Evolutionary conservation across 2,888 invertebrate species (phyloP).

Genomic region (Brenthis hecate): DNA sequence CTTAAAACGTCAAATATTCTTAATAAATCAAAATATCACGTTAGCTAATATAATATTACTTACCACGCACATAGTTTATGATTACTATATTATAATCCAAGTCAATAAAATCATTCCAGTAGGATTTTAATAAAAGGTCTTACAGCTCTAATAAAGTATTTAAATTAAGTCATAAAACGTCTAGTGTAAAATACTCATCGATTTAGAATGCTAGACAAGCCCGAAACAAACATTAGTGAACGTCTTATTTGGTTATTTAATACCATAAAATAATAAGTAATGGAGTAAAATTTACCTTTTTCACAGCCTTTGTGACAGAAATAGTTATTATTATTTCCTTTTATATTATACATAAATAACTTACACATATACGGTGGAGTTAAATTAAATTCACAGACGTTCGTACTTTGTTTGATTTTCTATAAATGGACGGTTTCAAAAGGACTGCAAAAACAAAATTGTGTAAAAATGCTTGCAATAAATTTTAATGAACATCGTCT

Average conservation of each 20-base stretch:
- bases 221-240: background rate
- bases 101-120: too few species aligned
- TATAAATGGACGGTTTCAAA: background rate
- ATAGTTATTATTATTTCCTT: background rate
- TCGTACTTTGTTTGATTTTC: too few species aligned
- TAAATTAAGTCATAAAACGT: background rate
- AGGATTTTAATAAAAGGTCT: too few species aligned
- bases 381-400: too few species aligned
- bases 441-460: background rate
- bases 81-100: too few species aligned
- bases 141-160: background rate
- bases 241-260: conserved; percentile 1
- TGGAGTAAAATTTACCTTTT: too few species aligned
- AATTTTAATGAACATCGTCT: too few species aligned
- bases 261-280: background rate
- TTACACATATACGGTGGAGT: background rate
- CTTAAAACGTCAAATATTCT: too few species aligned
- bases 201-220: conserved; percentile 4
- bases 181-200: background rate
- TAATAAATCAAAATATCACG: too few species aligned
- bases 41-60: too few species aligned
- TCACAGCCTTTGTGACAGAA: background rate
- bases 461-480: too few species aligned
- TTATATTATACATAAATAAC: conserved; percentile 1
- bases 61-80: too few species aligned